A percentile compares a stretch with the other conserved stretches of the same genome.
phyloP scores from a whole-genome alignment of 2,797 vertebrate genomes.

The Gymnopithys bicolor region DNA sequence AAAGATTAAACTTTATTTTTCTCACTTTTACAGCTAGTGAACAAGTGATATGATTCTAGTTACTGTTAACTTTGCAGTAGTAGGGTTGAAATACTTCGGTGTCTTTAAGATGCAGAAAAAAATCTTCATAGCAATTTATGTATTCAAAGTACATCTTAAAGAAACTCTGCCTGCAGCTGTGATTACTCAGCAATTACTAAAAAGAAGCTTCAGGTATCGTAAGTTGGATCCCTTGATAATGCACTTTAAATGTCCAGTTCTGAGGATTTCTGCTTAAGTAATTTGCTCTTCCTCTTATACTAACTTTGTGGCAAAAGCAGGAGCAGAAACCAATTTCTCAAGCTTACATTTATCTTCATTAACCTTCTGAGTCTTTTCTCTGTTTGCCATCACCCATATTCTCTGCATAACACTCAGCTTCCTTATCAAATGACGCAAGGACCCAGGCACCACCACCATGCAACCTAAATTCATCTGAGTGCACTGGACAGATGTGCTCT shows the following conservation, averaged over 20 bases:
- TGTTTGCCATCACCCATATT: neutral
- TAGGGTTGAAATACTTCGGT: neutral
- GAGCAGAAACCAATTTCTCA: neutral
- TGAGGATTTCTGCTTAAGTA: neutral
- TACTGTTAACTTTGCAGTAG: neutral
- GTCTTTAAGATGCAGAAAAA: neutral
- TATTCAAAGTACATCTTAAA: slow-evolving; percentile 20
- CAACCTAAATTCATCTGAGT: neutral
- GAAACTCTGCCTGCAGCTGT: neutral
- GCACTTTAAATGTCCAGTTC: neutral
- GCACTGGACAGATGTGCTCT: neutral
- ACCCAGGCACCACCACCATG: accelerated
- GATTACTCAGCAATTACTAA: slow-evolving; percentile 52
- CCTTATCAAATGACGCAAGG: neutral
- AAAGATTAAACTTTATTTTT: neutral
- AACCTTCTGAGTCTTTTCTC: neutral
- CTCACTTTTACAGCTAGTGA: neutral
- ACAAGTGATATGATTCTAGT: neutral
- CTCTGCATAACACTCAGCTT: neutral
- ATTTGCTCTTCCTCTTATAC: neutral
- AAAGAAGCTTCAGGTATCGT: slow-evolving; percentile 15
- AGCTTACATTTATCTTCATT: neutral
- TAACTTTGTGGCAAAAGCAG: neutral
- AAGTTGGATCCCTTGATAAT: neutral
- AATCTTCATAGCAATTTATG: neutral